Percentiles rank a stretch among this genome's conserved stretches.
These are phyloP conservation scores for Gastrophryne carolinensis DNA, from an alignment of 2,797 vertebrate genomes.

Conservation along the genomic window DNA sequence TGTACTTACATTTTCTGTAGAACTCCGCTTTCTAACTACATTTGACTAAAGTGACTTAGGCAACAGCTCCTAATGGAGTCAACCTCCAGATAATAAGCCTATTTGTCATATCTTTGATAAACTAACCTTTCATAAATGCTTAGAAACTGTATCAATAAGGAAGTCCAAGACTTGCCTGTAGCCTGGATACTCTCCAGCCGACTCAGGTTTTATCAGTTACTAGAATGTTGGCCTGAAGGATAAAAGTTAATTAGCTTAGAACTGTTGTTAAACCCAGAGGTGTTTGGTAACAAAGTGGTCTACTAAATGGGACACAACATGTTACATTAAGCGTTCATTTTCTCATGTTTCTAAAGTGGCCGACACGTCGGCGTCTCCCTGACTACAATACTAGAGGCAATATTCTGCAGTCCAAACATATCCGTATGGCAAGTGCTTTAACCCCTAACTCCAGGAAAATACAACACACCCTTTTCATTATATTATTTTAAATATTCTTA, in stretches of 20 bases:
- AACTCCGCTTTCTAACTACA: conserved; percentile 56
- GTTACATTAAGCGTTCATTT: neutral
- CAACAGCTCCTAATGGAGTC: conserved; percentile 64
- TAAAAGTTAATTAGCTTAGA: conserved; percentile 60
- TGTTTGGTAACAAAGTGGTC: conserved; percentile 54
- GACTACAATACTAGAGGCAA: neutral
- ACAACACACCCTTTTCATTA: too few species aligned
- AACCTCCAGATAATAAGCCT: conserved; percentile 65
- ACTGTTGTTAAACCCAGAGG: conserved; percentile 58
- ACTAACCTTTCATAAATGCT: conserved; percentile 64
- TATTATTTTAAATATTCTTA: too few species aligned
- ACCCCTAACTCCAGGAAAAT: too few species aligned
- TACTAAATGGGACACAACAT: conserved; percentile 20
- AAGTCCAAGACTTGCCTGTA: conserved; percentile 58
- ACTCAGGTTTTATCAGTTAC: conserved; percentile 63
- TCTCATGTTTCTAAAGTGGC: neutral
- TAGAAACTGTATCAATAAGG: conserved; percentile 64
- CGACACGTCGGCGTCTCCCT: neutral
- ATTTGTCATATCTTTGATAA: conserved; percentile 68
- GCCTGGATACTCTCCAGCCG: conserved; percentile 61
- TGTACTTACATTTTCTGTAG: conserved; percentile 51
- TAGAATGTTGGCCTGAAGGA: conserved; percentile 55
- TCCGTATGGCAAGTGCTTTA: too few species aligned
- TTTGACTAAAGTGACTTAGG: conserved; percentile 57
- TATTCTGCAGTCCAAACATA: neutral